Conservation (phyloP, 2,888 invertebrate species). For the Boloria euphrosyne region DNA sequence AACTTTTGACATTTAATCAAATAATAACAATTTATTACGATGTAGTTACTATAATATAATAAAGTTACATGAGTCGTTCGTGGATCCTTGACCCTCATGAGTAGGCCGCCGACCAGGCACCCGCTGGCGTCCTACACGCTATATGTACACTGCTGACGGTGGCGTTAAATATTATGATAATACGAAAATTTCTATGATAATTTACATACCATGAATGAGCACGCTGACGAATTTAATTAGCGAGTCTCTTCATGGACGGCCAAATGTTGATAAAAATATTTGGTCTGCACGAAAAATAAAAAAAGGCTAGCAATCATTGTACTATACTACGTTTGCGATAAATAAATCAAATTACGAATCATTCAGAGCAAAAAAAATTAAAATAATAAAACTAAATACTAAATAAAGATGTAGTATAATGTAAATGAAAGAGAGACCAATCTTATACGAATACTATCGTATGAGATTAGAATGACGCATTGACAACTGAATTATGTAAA, state of each 20-base stretch:
- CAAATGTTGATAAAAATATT: neutral
- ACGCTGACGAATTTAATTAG: slow-evolving; percentile 11
- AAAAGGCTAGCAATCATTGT: too few relatives aligned
- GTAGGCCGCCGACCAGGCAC: slow-evolving; percentile 45
- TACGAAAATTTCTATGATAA: slow-evolving; percentile 18
- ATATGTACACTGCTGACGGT: slow-evolving; percentile 29
- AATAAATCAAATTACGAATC: too few relatives aligned
- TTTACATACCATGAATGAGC: slow-evolving; percentile 12
- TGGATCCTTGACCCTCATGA: slow-evolving; percentile 65
- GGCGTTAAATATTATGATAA: slow-evolving; percentile 22
- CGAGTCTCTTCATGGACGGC: slow-evolving; percentile 3
- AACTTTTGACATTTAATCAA: neutral
- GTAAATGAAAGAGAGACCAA: too few relatives aligned
- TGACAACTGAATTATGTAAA: too few relatives aligned
- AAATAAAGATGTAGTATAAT: too few relatives aligned
- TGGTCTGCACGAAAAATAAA: too few relatives aligned
- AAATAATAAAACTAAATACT: too few relatives aligned
- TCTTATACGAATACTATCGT: too few relatives aligned
- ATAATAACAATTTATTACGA: neutral
- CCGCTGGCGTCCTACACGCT: slow-evolving; percentile 53
- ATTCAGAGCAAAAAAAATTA: too few relatives aligned
- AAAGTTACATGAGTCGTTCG: slow-evolving; percentile 40
- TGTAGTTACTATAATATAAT: slow-evolving; percentile 23
- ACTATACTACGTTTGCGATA: too few relatives aligned
- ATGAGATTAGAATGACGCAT: too few relatives aligned